These are phyloP conservation scores for Epizoanthus scotinus DNA, from an alignment of 92 coral and sea anemone genomes.

Conservation along the genomic window DNA sequence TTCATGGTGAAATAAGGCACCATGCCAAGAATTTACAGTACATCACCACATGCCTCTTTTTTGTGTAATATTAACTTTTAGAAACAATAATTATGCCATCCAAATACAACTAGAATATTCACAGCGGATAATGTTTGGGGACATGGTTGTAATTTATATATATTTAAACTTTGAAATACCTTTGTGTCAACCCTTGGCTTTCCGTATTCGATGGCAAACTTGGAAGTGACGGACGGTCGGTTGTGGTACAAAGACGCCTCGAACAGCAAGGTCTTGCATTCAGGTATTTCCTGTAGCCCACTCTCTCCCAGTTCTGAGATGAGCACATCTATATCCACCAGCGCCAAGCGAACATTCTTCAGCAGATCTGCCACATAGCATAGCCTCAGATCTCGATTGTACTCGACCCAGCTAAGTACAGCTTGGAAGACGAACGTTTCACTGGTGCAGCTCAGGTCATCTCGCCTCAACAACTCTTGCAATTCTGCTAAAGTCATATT, in stretches of 20 bases:
- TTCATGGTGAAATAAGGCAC: too few species aligned
- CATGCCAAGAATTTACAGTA: too few species aligned
- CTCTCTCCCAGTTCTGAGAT: conserved; percentile 45
- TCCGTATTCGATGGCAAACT: conserved; percentile 11
- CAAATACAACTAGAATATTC: too few species aligned
- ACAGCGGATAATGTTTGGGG: too few species aligned
- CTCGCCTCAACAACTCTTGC: conserved; percentile 25
- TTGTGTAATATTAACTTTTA: too few species aligned
- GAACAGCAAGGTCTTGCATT: conserved; percentile 45
- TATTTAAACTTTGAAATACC: neutral
- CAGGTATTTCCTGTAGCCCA: conserved; percentile 43
- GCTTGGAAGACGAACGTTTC: conserved; percentile 59
- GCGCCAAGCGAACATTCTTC: conserved; percentile 50
- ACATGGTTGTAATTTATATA: too few species aligned
- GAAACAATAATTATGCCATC: too few species aligned
- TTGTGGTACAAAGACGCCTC: conserved; percentile 45
- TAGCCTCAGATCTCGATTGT: conserved; percentile 46
- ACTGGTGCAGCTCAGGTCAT: conserved; percentile 58
- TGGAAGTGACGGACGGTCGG: conserved; percentile 29
- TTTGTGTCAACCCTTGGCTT: conserved; percentile 25
- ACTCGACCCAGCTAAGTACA: conserved; percentile 53
- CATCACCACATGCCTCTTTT: too few species aligned
- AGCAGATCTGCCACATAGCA: conserved; percentile 45
- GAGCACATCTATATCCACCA: conserved; percentile 54
- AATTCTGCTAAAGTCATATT: conserved; percentile 39